phyloP scores from a whole-genome alignment of 2,113 vertebrate species.

The Muscicapa adusta region DNA sequence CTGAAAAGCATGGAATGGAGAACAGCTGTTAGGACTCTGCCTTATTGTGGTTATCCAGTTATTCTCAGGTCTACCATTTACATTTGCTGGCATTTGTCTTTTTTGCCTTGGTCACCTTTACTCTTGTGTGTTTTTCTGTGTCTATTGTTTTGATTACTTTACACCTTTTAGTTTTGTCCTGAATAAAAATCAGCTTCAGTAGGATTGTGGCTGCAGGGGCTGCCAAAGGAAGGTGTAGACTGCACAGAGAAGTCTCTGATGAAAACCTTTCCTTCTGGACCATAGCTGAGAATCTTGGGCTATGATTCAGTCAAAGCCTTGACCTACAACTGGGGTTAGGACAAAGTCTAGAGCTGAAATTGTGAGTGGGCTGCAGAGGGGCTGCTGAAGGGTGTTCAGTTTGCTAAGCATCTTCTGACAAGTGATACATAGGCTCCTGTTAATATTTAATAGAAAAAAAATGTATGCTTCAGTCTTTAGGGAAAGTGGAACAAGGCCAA shows the following conservation, averaged over 20 bases:
- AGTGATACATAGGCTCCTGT: neutral
- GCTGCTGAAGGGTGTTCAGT: neutral
- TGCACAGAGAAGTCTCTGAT: neutral
- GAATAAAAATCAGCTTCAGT: neutral
- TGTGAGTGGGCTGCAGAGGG: neutral
- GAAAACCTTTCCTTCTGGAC: neutral
- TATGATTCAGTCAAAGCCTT: neutral
- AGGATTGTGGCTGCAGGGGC: neutral
- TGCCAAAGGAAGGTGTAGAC: neutral
- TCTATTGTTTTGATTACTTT: neutral
- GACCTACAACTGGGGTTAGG: neutral
- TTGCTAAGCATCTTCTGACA: neutral
- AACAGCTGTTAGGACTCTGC: neutral
- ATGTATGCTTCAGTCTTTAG: neutral
- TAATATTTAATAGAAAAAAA: neutral
- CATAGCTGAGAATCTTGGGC: neutral
- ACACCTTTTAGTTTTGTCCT: neutral
- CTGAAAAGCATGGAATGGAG: neutral
- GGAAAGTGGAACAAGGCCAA: slow-evolving; percentile 39
- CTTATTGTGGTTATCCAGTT: neutral
- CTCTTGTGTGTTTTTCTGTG: neutral
- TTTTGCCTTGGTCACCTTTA: neutral
- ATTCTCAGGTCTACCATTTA: neutral
- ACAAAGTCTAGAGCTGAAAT: neutral
- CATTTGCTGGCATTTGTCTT: neutral